These are phyloP conservation scores for Meteorus cinctellus DNA, from an alignment of 2,888 invertebrate genomes.

Conservation along the genomic window DNA sequence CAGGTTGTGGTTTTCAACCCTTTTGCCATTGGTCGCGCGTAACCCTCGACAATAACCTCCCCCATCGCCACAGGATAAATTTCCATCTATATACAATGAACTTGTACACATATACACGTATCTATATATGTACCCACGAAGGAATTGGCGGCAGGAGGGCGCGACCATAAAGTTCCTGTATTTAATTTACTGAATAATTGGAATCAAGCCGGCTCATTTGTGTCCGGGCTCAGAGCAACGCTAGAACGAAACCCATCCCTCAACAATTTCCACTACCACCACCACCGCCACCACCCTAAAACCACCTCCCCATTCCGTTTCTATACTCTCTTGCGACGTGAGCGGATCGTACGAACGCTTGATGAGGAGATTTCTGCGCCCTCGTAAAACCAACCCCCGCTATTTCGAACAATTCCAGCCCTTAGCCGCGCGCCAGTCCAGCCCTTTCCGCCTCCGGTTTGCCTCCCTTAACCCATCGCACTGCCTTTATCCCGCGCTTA, in stretches of 20 bases:
- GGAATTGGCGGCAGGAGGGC: constrained; percentile 23
- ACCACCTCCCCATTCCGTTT: background rate
- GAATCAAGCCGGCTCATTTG: constrained; percentile 73
- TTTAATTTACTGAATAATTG: constrained; percentile 74
- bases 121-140: constrained; percentile 34
- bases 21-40: constrained; percentile 52
- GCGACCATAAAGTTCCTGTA: constrained; percentile 57
- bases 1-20: constrained; percentile 59
- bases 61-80: constrained; percentile 42
- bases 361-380: constrained; percentile 72
- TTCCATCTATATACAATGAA: background rate
- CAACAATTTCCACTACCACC: constrained; percentile 58
- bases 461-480: constrained; percentile 42
- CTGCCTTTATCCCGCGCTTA: background rate
- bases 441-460: constrained; percentile 40
- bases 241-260: constrained; percentile 38
- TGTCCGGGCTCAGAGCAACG: constrained; percentile 54
- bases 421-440: constrained; percentile 43
- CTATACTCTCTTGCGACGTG: constrained; percentile 43
- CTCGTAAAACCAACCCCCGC: constrained; percentile 65
- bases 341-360: constrained; percentile 66
- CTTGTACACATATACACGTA: background rate
- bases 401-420: constrained; percentile 39
- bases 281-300: constrained; percentile 39
- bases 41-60: constrained; percentile 62